phyloP scores from a whole-genome alignment of 2,888 invertebrate genomes.

The Nemotelus nigrinus region DNA sequence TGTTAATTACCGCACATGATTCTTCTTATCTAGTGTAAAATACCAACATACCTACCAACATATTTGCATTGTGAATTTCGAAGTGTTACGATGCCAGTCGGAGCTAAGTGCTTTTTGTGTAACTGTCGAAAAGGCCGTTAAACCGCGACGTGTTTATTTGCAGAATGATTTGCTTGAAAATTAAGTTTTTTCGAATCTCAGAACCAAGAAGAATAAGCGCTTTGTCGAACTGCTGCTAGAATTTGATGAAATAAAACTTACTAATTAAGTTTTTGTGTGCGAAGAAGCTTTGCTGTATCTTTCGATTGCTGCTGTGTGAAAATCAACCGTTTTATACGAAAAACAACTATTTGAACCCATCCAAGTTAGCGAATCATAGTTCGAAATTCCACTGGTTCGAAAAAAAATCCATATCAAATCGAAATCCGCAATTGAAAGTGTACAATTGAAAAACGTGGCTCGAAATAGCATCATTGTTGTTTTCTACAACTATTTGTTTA shows the following conservation, averaged over 20 bases:
- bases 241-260: constrained; percentile 15
- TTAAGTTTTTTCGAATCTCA: background rate
- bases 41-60: background rate
- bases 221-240: background rate
- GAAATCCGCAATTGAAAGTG: background rate
- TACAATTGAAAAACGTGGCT: background rate
- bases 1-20: constrained; percentile 46
- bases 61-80: constrained; percentile 15
- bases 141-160: constrained; percentile 5
- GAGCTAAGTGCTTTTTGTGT: constrained; percentile 34
- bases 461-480: background rate
- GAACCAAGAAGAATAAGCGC: too few relatives aligned
- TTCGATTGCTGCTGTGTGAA: background rate
- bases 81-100: background rate
- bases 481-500: background rate
- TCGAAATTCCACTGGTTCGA: background rate
- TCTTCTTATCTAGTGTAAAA: constrained; percentile 25
- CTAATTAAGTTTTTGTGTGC: constrained; percentile 4
- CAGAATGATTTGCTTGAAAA: constrained; percentile 16
- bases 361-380: background rate
- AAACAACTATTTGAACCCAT: background rate
- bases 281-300: too few relatives aligned
- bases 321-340: background rate
- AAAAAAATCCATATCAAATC: background rate
- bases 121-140: constrained; percentile 29